A percentile compares a stretch with the other conserved stretches of the same genome.
Evolutionary conservation across 2,113 vertebrate genomes (phyloP).

Genomic region (Eretmochelys imbricata): DNA sequence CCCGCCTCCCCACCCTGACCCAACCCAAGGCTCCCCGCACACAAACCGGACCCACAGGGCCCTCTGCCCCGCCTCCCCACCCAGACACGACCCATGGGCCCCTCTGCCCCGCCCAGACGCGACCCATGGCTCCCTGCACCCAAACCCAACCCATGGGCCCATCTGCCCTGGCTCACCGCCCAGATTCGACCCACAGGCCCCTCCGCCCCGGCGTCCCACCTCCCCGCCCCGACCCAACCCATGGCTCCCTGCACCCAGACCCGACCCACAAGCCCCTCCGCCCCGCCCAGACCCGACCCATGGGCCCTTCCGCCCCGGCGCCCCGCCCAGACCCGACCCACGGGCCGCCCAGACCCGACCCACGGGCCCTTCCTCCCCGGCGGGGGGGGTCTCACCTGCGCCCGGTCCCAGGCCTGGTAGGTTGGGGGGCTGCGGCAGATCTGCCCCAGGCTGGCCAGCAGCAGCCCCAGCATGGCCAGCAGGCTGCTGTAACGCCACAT

Average conservation of each 20-base stretch:
- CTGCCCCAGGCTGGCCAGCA: slow-evolving; percentile 72
- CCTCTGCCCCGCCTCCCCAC: accelerated
- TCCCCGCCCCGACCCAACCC: background rate
- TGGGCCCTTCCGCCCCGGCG: too few species aligned
- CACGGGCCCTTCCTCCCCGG: background rate
- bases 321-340: background rate
- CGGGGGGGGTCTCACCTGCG: background rate
- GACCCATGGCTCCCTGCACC: background rate
- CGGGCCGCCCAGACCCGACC: background rate
- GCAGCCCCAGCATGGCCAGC: slow-evolving; percentile 79
- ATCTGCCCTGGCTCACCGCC: background rate
- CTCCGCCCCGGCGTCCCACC: accelerated
- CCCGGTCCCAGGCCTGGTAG: slow-evolving; percentile 83
- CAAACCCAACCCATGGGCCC: background rate
- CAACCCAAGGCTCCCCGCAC: too few species aligned
- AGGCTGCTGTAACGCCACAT: slow-evolving; percentile 85
- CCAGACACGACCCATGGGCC: too few species aligned
- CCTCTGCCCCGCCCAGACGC: background rate
- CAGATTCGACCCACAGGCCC: too few species aligned
- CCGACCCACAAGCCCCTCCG: accelerated
- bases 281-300: background rate
- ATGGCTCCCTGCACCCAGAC: accelerated
- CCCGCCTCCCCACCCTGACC: too few species aligned
- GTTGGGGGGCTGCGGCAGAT: slow-evolving; percentile 71
- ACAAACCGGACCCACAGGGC: too few species aligned